A percentile compares a stretch with the other conserved stretches of the same genome.
phyloP scores from a whole-genome alignment of 2,888 invertebrate genomes.

The Trachelus tabidus region DNA sequence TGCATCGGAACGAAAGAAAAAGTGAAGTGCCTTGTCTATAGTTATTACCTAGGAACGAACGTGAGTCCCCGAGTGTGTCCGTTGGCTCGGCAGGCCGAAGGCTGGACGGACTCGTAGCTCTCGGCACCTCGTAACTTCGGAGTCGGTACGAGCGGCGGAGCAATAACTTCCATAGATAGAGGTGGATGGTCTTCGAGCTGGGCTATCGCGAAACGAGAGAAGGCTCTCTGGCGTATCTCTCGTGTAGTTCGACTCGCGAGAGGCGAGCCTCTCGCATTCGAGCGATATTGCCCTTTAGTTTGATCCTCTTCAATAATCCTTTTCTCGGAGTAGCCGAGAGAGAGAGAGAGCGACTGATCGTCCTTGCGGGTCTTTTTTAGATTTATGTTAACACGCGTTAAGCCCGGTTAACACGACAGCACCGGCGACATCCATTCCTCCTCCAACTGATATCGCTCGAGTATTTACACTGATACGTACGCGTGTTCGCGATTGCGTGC shows the following conservation, averaged over 20 bases:
- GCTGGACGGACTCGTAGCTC: not conserved
- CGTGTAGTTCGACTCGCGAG: constrained; percentile 19
- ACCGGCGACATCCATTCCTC: not conserved
- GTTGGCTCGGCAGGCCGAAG: not conserved
- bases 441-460: constrained; percentile 3
- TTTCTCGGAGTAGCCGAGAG: not conserved
- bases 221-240: constrained; percentile 64
- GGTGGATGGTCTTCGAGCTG: constrained; percentile 21
- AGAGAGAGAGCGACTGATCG: not conserved
- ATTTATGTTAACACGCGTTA: not conserved
- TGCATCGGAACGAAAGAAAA: not conserved
- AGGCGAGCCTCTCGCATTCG: not conserved
- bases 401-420: not conserved
- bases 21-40: not conserved
- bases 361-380: not conserved
- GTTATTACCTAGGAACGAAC: not conserved
- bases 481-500: constrained; percentile 6
- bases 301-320: not conserved
- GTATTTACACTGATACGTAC: constrained; percentile 8
- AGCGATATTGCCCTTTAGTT: not conserved
- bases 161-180: constrained; percentile 42
- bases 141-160: constrained; percentile 10
- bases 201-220: constrained; percentile 64
- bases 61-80: not conserved
- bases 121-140: constrained; percentile 17